phyloP scores from a whole-genome alignment of 2,797 vertebrate genomes.

The Cyclura pinguis region DNA sequence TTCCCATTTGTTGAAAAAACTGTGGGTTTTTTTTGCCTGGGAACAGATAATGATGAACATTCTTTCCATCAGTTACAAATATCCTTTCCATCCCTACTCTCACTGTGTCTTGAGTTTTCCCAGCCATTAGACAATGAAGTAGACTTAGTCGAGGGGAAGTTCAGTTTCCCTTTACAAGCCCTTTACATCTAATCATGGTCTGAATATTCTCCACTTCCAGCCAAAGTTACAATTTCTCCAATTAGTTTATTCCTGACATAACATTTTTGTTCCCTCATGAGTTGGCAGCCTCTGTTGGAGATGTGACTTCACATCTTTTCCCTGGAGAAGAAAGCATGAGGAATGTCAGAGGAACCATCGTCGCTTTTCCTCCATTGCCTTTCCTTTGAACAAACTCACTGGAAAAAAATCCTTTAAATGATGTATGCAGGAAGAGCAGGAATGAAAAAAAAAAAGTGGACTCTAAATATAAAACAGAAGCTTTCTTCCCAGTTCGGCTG shows the following conservation, averaged over 20 bases:
- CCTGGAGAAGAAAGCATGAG: slow-evolving; percentile 4
- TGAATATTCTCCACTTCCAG: background rate
- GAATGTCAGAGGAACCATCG: background rate
- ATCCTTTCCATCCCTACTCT: too few species aligned
- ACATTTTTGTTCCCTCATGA: background rate
- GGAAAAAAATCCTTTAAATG: slow-evolving; percentile 57
- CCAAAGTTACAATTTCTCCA: background rate
- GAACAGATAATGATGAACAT: too few species aligned
- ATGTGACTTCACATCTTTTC: background rate
- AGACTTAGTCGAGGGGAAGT: background rate
- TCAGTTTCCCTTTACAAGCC: too few species aligned
- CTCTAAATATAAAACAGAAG: slow-evolving; percentile 59
- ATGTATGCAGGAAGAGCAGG: slow-evolving; percentile 1
- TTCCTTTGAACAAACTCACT: slow-evolving; percentile 61
- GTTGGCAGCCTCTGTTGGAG: background rate
- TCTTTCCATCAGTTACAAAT: too few species aligned
- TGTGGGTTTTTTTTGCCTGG: too few species aligned
- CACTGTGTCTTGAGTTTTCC: background rate
- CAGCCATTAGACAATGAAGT: background rate
- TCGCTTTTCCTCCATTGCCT: slow-evolving; percentile 53
- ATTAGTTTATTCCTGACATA: background rate
- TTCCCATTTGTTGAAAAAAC: too few species aligned
- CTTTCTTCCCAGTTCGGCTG: slow-evolving; percentile 56
- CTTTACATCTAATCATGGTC: background rate
- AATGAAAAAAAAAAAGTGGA: slow-evolving; percentile 27